Base-by-base conservation (phyloP, 2,797 vertebrate species). In the Microhierax caerulescens region DNA sequence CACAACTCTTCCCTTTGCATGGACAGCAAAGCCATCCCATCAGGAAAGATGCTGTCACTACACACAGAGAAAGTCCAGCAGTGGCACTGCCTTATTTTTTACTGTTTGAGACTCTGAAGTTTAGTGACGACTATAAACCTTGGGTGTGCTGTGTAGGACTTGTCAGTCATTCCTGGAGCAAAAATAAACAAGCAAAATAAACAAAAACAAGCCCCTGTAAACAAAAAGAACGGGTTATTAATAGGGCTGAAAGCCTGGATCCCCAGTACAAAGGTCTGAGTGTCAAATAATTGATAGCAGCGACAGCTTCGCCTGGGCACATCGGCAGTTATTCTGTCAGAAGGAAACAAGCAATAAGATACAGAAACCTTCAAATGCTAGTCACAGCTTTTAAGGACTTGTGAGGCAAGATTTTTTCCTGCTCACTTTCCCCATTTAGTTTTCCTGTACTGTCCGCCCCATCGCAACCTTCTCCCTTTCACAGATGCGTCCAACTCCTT, bases 251-350 rank as follows among this genome's bases (percentile, higher is more conserved):
- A 73, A 81, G 11, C 2, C 32, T 37, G 43, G 24, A 56, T 61
- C 48, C 13, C 16, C 2, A 5, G 37, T 5, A 36, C 25, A 17
- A 25, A 57, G 9, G 8, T 22, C 65, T 53, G 37, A 76, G 57
- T 21, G 22, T 16, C 13, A 41, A 39, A 45, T 22, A 45, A 39
- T 25, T 25, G 27, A 32, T 10, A 22, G 11, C 2, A 59, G 18
- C 0, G 2, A 47, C 11, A 17, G 12, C 23, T 48, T 51, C 27
- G 64, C 57, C 30, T 39, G 41, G n/a, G 5, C 47, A 60, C 25
- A 16, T 4, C 3, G 0, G 9, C 13, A 34, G 34, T 21, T 77
- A 7, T 21, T 34, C 27, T 18, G 34, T 13, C 3, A 1, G 39
- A 73, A 57, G n/a, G 17, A 76, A 88, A 51, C 3, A 1, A 80